A percentile compares a stretch with the other conserved stretches of the same genome.
Evolutionary conservation across 2,797 vertebrate genomes (phyloP).

Genomic region (Pelobates cultripes): DNA sequence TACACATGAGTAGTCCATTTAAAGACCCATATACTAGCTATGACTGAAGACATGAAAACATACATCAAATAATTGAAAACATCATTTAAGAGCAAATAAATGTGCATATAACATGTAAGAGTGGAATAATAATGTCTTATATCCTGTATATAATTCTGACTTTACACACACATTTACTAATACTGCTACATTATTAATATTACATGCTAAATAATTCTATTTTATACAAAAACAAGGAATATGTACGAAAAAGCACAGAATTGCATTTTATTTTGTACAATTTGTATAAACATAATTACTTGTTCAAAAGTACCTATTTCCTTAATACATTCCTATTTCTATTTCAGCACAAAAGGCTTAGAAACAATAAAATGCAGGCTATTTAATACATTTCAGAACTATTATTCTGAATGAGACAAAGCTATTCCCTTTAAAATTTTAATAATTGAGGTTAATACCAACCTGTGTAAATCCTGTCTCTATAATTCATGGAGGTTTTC

Average conservation of each 20-base stretch:
- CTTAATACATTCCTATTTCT: background rate
- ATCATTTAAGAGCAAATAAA: too few relatives aligned
- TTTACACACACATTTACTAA: too few relatives aligned
- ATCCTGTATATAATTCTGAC: too few relatives aligned
- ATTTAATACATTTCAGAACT: slow-evolving; percentile 1
- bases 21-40: too few relatives aligned
- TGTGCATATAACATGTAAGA: too few relatives aligned
- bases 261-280: background rate
- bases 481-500: background rate
- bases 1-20: too few relatives aligned
- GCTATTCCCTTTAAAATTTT: background rate
- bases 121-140: too few relatives aligned
- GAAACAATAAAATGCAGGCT: background rate
- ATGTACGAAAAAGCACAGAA: background rate
- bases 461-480: background rate
- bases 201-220: background rate
- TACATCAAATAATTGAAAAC: too few relatives aligned
- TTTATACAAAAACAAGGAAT: background rate
- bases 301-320: background rate
- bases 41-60: too few relatives aligned
- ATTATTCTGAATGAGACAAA: background rate
- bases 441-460: slow-evolving; percentile 11
- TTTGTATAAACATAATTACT: background rate
- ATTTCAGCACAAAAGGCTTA: background rate
- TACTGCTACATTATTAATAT: background rate